Percentiles rank a stretch among this genome's conserved stretches.
Conservation (phyloP, 2,888 invertebrate species). For the Drosophila hawaiiensis region DNA sequence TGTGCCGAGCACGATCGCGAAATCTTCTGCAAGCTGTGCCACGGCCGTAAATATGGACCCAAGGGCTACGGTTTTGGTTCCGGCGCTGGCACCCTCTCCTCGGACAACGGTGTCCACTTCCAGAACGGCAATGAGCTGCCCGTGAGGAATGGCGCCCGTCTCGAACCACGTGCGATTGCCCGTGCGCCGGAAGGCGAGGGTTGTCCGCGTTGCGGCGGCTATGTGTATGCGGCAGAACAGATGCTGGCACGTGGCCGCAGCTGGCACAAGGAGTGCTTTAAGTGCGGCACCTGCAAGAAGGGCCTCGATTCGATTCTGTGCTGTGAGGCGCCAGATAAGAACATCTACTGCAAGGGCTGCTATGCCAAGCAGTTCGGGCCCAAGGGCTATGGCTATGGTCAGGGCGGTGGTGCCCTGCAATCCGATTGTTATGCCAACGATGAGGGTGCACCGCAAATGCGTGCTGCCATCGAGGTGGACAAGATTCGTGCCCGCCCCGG, state of each 20-base stretch:
- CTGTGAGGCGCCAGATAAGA: slow-evolving; percentile 97
- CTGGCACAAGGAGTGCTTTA: slow-evolving; percentile 97
- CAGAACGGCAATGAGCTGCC: slow-evolving; percentile 66
- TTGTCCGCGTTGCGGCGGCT: slow-evolving; percentile 96
- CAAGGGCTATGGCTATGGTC: slow-evolving; percentile 98
- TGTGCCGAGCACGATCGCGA: slow-evolving; percentile 74
- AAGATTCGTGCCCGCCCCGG: slow-evolving; percentile 92
- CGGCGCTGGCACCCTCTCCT: slow-evolving; percentile 75
- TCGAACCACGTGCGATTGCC: slow-evolving; percentile 90
- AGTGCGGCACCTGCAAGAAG: slow-evolving; percentile 94
- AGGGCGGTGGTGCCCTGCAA: slow-evolving; percentile 97
- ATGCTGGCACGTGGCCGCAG: slow-evolving; percentile 88
- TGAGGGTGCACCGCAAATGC: slow-evolving; percentile 83
- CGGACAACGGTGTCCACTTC: slow-evolving; percentile 76
- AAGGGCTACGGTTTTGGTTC: slow-evolving; percentile 74
- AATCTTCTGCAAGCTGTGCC: slow-evolving; percentile 71
- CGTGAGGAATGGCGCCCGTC: slow-evolving; percentile 88
- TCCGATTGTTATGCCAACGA: slow-evolving; percentile 93
- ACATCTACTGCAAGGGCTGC: slow-evolving; percentile 99
- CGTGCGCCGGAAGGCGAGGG: slow-evolving; percentile 94
- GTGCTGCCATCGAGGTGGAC: slow-evolving; percentile 93
- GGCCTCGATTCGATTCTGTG: slow-evolving; percentile 95
- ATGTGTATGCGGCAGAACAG: slow-evolving; percentile 98
- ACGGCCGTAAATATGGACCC: slow-evolving; percentile 71
- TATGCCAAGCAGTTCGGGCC: slow-evolving; percentile 99